A percentile compares a stretch with the other conserved stretches of the same genome.
Conservation (phyloP, 2,797 vertebrate species). For the Leuciscus waleckii region DNA sequence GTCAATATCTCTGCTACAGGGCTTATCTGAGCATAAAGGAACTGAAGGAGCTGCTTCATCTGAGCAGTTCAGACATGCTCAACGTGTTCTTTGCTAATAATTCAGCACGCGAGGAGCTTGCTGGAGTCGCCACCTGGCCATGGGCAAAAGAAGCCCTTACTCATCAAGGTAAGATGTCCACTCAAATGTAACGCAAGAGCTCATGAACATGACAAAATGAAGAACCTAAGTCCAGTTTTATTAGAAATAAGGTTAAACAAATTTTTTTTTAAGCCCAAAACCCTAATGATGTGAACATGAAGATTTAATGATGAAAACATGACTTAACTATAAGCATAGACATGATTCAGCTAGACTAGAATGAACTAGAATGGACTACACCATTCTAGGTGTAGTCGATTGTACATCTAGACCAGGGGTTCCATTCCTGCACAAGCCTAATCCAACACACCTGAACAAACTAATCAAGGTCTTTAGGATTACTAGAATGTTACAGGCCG, state of each 20-base stretch:
- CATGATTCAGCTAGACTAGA: not conserved
- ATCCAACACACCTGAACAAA: not conserved
- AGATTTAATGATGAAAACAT: not conserved
- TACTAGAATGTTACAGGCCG: not conserved
- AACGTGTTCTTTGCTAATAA: slow-evolving; percentile 95
- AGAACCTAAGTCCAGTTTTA: not conserved
- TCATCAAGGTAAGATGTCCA: slow-evolving; percentile 83
- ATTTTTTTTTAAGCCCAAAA: not conserved
- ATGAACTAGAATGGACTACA: not conserved
- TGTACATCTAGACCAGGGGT: not conserved
- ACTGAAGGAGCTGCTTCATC: slow-evolving; percentile 88
- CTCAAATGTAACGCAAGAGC: not conserved
- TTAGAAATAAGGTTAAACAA: too few species aligned
- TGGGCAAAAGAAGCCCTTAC: slow-evolving; percentile 97
- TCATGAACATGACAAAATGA: not conserved
- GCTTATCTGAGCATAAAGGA: slow-evolving; percentile 97
- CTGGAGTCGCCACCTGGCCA: slow-evolving; percentile 96
- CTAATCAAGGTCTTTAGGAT: not conserved
- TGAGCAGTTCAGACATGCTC: slow-evolving; percentile 89
- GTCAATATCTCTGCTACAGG: slow-evolving; percentile 71
- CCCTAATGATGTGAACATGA: not conserved
- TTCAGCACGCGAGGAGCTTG: slow-evolving; percentile 90
- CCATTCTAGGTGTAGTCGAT: not conserved
- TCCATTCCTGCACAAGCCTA: not conserved
- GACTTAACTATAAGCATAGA: not conserved